phyloP scores from a whole-genome alignment of 2,888 invertebrate genomes.

The Phania funesta region DNA sequence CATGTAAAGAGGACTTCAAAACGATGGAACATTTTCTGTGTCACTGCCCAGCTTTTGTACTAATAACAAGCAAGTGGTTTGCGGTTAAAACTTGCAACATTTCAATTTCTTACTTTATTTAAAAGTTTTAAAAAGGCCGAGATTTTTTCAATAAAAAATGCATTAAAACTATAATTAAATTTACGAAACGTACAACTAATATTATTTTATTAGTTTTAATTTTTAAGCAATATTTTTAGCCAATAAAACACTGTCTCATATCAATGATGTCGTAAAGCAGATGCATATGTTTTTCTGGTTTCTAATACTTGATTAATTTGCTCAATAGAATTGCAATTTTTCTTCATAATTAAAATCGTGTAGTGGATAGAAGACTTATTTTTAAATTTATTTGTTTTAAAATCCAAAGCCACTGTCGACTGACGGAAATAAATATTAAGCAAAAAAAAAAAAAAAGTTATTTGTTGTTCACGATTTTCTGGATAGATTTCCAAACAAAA shows the following conservation, averaged over 20 bases:
- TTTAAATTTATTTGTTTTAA: slow-evolving; percentile 17
- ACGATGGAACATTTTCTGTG: too few relatives aligned
- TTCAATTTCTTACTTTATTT: too few relatives aligned
- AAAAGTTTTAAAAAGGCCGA: too few relatives aligned
- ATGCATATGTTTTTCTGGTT: slow-evolving; percentile 7
- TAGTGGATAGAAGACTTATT: slow-evolving; percentile 30
- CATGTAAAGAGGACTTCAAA: too few relatives aligned
- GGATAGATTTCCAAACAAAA: slow-evolving; percentile 17
- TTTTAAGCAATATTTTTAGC: too few relatives aligned
- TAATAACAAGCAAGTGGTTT: too few relatives aligned
- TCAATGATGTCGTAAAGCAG: slow-evolving; percentile 6
- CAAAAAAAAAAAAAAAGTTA: not conserved
- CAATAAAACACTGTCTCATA: slow-evolving; percentile 13
- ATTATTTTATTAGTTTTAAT: too few relatives aligned
- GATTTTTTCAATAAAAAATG: too few relatives aligned
- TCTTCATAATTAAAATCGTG: slow-evolving; percentile 56
- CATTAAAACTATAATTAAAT: too few relatives aligned
- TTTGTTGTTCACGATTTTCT: slow-evolving; percentile 47
- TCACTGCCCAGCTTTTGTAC: too few relatives aligned
- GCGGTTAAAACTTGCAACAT: too few relatives aligned
- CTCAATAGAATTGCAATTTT: slow-evolving; percentile 60
- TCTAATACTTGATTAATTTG: slow-evolving; percentile 60
- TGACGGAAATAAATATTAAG: slow-evolving; percentile 61
- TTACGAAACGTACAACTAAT: too few relatives aligned
- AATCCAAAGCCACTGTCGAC: slow-evolving; percentile 49